Conservation (phyloP, 2,797 vertebrate species). For the Periophthalmus magnuspinnatus region DNA sequence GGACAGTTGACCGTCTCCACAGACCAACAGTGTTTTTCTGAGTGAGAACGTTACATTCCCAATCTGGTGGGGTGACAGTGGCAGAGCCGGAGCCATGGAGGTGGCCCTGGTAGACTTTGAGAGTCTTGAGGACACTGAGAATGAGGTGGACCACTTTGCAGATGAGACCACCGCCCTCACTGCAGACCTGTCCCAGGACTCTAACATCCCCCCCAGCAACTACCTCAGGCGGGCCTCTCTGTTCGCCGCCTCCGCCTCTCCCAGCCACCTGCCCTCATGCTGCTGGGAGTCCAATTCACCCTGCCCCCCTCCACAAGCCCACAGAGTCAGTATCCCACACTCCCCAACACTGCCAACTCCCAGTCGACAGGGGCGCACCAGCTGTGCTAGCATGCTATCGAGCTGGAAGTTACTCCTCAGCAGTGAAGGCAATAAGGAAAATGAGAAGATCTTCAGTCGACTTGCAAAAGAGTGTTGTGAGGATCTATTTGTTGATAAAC, state of each 20-base stretch:
- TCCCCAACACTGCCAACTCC: conserved; percentile 59
- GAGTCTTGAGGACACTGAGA: conserved; percentile 81
- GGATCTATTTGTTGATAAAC: conserved; percentile 81
- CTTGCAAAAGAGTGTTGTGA: conserved; percentile 83
- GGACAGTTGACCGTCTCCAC: conserved; percentile 15
- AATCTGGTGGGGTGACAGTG: conserved; percentile 51
- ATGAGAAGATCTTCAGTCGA: conserved; percentile 84
- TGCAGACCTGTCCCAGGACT: conserved; percentile 60
- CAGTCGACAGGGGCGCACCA: conserved; percentile 68
- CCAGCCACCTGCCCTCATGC: conserved; percentile 39
- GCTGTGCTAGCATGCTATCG: conserved; percentile 84
- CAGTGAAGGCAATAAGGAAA: conserved; percentile 81
- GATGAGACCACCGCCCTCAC: conserved; percentile 75
- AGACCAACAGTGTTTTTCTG: conserved; percentile 21
- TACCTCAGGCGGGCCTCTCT: conserved; percentile 45
- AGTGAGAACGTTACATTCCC: conserved; percentile 30
- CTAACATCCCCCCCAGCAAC: conserved; percentile 43
- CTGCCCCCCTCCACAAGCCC: conserved; percentile 29
- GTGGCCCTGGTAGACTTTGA: conserved; percentile 90
- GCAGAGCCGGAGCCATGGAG: conserved; percentile 83
- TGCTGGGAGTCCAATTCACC: conserved; percentile 63
- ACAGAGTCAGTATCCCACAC: conserved; percentile 48
- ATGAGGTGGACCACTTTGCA: conserved; percentile 79
- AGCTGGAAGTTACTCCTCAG: conserved; percentile 84
- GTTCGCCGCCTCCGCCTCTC: conserved; percentile 35